Evolutionary conservation across 2,113 vertebrate genomes (phyloP).

Genomic region (Orycteropus afer): DNA sequence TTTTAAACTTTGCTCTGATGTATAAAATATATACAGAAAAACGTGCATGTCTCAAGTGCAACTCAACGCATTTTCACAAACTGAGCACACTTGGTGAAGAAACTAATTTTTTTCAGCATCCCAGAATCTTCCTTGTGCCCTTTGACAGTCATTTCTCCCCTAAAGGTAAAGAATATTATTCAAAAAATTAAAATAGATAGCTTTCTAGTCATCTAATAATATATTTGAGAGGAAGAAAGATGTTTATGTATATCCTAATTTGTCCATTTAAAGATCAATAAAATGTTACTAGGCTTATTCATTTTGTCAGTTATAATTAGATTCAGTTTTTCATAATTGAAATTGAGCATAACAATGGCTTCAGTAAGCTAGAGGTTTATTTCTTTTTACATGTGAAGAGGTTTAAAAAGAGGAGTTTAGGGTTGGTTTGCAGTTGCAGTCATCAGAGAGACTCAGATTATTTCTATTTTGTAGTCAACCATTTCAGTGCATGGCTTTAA

Average conservation of each 20-base stretch:
- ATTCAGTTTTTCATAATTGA: neutral
- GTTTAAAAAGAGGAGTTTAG: neutral
- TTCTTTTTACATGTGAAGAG: neutral
- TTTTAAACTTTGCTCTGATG: slow-evolving; percentile 25
- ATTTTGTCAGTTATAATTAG: slow-evolving; percentile 17
- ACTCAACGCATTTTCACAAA: neutral
- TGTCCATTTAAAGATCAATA: slow-evolving; percentile 41
- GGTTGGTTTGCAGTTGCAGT: neutral
- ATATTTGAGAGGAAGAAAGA: slow-evolving; percentile 16
- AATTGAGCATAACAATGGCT: neutral
- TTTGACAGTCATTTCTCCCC: neutral
- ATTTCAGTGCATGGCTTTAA: neutral
- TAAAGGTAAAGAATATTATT: slow-evolving; percentile 23
- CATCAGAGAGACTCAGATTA: neutral
- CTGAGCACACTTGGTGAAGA: slow-evolving; percentile 13
- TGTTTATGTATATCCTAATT: slow-evolving; percentile 28
- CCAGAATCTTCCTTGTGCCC: neutral
- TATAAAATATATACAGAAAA: slow-evolving; percentile 20
- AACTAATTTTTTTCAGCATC: neutral
- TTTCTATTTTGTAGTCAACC: neutral
- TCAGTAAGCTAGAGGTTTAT: neutral
- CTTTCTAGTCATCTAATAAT: neutral
- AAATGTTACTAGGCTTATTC: neutral
- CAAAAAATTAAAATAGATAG: slow-evolving; percentile 42
- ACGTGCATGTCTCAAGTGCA: neutral